phyloP scores from a whole-genome alignment of 2,797 vertebrate genomes.

The Taenioides sp. region DNA sequence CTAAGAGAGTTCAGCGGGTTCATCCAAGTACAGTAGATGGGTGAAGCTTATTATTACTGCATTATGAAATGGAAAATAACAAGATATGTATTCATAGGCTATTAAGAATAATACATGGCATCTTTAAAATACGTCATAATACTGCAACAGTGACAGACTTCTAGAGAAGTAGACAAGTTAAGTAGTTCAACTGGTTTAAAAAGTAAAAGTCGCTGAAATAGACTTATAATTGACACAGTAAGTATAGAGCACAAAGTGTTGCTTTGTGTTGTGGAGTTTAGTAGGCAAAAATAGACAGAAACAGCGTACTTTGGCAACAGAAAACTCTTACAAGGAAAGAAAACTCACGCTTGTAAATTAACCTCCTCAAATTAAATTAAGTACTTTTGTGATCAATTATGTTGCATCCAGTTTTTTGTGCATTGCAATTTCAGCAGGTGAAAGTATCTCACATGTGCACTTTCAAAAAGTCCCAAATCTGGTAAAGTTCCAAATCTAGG shows the following conservation, averaged over 20 bases:
- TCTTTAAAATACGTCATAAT: background rate
- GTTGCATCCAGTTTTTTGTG: too few relatives aligned
- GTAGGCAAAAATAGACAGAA: background rate
- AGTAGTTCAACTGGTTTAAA: background rate
- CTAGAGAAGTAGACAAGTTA: background rate
- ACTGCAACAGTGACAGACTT: background rate
- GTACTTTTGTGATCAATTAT: too few relatives aligned
- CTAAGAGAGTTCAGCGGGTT: constrained; percentile 61
- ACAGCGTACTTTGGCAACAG: background rate
- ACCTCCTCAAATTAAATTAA: background rate
- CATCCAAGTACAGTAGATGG: constrained; percentile 27
- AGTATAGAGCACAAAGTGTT: background rate
- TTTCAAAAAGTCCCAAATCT: background rate
- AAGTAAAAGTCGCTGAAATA: background rate
- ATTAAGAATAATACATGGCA: too few relatives aligned
- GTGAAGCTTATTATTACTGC: constrained; percentile 46
- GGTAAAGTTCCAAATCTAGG: background rate
- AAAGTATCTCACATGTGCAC: background rate
- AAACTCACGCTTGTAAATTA: background rate
- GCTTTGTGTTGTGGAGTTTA: background rate
- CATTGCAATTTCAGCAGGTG: background rate
- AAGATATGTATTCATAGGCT: constrained; percentile 7
- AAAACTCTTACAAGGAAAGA: background rate
- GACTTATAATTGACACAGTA: background rate
- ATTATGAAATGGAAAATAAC: constrained; percentile 36